phyloP scores from a whole-genome alignment of 2,113 vertebrate genomes.

The Mus pahari region DNA sequence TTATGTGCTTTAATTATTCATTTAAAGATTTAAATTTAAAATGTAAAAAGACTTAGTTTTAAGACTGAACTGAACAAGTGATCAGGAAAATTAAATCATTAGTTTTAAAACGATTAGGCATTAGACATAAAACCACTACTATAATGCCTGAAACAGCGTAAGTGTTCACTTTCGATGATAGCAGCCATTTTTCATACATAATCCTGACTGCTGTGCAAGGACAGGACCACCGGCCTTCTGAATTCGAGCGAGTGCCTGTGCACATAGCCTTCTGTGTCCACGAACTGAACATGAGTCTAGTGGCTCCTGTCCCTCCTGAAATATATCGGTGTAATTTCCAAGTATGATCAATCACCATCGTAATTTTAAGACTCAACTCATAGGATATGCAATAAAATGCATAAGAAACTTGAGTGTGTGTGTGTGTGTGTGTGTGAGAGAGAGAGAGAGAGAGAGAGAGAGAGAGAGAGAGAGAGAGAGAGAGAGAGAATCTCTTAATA shows the following conservation, averaged over 20 bases:
- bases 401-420: not conserved
- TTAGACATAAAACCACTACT: not conserved
- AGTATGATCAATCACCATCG: not conserved
- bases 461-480: no score
- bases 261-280: rapidly evolving
- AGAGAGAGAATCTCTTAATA: no score
- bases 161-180: not conserved
- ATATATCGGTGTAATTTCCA: not conserved
- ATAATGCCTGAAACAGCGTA: not conserved
- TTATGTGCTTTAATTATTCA: not conserved
- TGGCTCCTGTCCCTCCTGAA: not conserved
- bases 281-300: not conserved
- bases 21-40: not conserved
- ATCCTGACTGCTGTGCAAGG: not conserved
- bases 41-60: not conserved
- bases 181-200: not conserved
- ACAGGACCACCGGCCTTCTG: not conserved
- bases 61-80: not conserved
- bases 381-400: not conserved
- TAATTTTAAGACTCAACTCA: not conserved
- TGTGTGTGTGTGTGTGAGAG: no score
- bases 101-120: no score
- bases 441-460: no score
- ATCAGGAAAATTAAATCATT: not conserved
- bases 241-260: no score